Conservation (phyloP, 1,140 invertebrate genomes). For the Drosophila dunni region DNA sequence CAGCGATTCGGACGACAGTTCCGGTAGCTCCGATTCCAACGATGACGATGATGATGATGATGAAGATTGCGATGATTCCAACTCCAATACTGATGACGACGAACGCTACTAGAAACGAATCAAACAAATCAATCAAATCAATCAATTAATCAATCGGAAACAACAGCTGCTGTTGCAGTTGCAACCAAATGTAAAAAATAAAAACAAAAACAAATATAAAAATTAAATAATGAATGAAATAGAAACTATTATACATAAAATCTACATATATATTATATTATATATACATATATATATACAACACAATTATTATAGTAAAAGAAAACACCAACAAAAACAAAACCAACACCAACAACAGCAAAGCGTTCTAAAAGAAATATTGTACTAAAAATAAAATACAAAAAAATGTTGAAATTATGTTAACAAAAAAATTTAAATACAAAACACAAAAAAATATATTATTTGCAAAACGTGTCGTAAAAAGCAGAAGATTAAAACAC, state of each 20-base stretch:
- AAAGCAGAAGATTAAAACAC: slow-evolving; percentile 29
- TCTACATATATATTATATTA: slow-evolving; percentile 39
- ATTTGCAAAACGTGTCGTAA: slow-evolving; percentile 39
- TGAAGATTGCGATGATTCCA: slow-evolving; percentile 62
- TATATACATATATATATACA: slow-evolving; percentile 34
- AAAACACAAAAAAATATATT: slow-evolving; percentile 44
- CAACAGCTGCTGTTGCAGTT: slow-evolving; percentile 16
- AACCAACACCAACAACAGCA: slow-evolving; percentile 37
- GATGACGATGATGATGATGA: slow-evolving; percentile 71
- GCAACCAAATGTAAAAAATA: slow-evolving; percentile 70
- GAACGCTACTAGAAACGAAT: slow-evolving; percentile 64
- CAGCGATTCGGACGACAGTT: slow-evolving; percentile 76
- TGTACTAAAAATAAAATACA: slow-evolving; percentile 52
- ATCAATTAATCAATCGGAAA: slow-evolving; percentile 39
- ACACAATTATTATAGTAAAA: slow-evolving; percentile 59
- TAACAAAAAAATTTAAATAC: slow-evolving; percentile 27
- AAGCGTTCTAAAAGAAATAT: slow-evolving; percentile 62
- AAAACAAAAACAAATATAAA: slow-evolving; percentile 41
- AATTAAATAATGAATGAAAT: slow-evolving; percentile 1
- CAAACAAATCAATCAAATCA: slow-evolving; percentile 45
- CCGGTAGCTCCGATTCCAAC: slow-evolving; percentile 77
- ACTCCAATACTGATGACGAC: slow-evolving; percentile 75
- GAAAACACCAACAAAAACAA: slow-evolving; percentile 46
- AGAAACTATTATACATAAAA: slow-evolving; percentile 69
- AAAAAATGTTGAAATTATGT: slow-evolving; percentile 33